Conservation (phyloP, 2,797 vertebrate species). For the Anguilla pacifica region DNA sequence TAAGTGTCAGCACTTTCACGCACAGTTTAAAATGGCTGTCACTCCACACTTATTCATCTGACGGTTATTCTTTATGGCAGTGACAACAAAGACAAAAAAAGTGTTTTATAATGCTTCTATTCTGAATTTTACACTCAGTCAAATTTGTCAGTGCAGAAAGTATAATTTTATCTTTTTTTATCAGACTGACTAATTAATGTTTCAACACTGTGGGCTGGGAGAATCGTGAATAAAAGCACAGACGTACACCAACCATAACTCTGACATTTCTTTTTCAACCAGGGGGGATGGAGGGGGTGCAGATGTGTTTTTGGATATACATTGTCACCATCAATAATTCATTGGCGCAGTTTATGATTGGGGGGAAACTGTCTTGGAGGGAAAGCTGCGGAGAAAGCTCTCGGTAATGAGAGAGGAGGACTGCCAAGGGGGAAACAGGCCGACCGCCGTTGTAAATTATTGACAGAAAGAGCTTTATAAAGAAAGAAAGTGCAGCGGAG, state of each 20-base stretch:
- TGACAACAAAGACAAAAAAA: constrained; percentile 1
- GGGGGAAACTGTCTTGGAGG: not conserved
- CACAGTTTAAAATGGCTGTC: constrained; percentile 18
- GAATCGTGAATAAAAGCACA: not conserved
- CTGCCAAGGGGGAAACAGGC: constrained; percentile 5
- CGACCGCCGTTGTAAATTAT: constrained; percentile 22
- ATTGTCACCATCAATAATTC: constrained; percentile 30
- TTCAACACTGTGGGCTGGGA: not conserved
- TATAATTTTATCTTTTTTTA: not conserved
- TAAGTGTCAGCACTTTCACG: not conserved
- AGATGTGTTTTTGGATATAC: constrained; percentile 6
- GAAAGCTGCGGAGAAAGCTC: not conserved
- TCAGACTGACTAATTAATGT: not conserved
- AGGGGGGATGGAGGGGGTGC: not conserved
- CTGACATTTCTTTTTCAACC: not conserved
- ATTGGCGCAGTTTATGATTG: constrained; percentile 15
- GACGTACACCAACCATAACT: not conserved
- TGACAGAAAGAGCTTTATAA: constrained; percentile 11
- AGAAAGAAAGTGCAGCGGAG: not conserved
- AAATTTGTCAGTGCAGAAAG: not conserved
- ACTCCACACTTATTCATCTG: not conserved
- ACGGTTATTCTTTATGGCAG: not conserved
- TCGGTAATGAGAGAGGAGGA: constrained; percentile 1
- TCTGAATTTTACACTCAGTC: not conserved
- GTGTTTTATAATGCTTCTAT: not conserved